Base-by-base conservation (phyloP, 1,140 invertebrate species). In the Periplaneta americana region DNA sequence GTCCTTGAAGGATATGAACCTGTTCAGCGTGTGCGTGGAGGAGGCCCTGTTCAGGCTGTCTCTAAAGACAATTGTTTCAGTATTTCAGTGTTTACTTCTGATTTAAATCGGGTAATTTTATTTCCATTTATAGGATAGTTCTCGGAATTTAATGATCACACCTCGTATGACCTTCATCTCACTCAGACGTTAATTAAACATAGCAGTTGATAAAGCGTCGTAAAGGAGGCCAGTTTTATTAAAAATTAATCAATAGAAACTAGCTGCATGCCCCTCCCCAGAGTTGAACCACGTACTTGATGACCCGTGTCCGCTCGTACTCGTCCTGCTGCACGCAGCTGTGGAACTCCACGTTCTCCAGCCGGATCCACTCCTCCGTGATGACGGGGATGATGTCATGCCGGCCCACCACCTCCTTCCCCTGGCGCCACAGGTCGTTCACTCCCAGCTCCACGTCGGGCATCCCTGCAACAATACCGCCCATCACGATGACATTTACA, bases 371-470 rank as follows among this genome's bases (percentile, higher is more conserved):
- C 89, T 99, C 97, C 89, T 99, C 99, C 0, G 99, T 99, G 81
- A 97, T 96, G 36, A 99, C 98, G 13, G 98, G 98, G 85, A 99
- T 98, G 86, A 99, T 99, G 88, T 99, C 99, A 88, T 99, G 97
- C 28, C 99, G 91, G 0, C 99, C 98, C 0, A 99, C 99, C 22
- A 99, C 97, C 91, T 99, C 99, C 89, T 97, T 97, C 13, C 99
- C 99, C 89, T 99, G 97, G 13, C 98, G 90, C 87, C 95, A 92
- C 90, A 98, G 93, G 87, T 99, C 99, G 88, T 99, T 99, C 18
- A 99, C 93, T 17, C 99, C 99, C 82, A 99, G 89, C 88, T 99
- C 98, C 78, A 99, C 94, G 85, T 96, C 95, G 5, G 98, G 98
- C 95, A 98, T 98, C 80, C 96, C 95, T 95, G 83, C 48, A 66